Percentiles rank a stretch among this genome's conserved stretches.
These are phyloP conservation scores for Chaetops frenatus DNA, from an alignment of 2,113 vertebrate genomes.

Conservation along the genomic window DNA sequence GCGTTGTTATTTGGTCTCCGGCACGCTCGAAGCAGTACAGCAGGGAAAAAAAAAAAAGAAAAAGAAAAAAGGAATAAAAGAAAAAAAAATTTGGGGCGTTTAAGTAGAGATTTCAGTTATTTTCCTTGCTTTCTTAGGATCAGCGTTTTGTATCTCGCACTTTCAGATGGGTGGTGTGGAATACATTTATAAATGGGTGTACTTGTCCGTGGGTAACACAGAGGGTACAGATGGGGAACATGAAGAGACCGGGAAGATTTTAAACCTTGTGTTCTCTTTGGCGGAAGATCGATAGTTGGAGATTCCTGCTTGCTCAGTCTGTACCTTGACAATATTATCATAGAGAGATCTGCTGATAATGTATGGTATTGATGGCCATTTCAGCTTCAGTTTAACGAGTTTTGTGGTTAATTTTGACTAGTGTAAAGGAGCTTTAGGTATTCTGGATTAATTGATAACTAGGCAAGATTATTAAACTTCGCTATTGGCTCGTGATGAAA, in stretches of 20 bases:
- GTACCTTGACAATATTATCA: neutral
- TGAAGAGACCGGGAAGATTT: neutral
- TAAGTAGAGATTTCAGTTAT: neutral
- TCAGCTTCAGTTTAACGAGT: neutral
- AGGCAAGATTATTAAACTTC: neutral
- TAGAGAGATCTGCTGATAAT: neutral
- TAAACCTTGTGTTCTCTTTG: neutral
- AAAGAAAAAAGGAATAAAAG: neutral
- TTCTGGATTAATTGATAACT: neutral
- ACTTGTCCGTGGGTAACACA: neutral
- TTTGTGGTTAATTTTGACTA: neutral
- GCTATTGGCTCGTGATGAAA: neutral
- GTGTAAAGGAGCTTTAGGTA: neutral
- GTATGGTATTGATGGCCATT: neutral
- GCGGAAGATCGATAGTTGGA: neutral
- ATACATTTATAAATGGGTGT: neutral
- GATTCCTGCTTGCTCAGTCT: neutral
- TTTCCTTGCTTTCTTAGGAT: neutral
- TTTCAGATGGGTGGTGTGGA: neutral
- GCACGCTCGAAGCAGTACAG: neutral
- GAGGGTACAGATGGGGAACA: neutral
- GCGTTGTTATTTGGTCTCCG: neutral
- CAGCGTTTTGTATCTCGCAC: neutral
- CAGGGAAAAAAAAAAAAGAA: neutral
- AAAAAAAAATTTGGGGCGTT: neutral